Evolutionary conservation across 2,113 vertebrate species (phyloP).

Genomic region (Sebastes fasciatus): DNA sequence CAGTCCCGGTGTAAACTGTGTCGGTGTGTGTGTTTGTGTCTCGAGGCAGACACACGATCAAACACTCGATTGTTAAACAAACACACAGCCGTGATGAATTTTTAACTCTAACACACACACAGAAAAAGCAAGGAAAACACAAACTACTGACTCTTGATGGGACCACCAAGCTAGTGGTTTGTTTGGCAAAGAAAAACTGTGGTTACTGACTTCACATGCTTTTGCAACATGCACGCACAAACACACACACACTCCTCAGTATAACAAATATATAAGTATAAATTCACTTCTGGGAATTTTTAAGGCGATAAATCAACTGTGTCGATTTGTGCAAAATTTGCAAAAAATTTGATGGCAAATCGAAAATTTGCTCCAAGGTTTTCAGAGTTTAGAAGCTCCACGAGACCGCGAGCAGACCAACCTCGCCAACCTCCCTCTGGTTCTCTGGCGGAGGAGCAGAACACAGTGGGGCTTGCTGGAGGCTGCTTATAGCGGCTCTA

Average conservation of each 20-base stretch:
- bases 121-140: constrained; percentile 19
- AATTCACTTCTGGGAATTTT: too few species aligned
- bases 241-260: not conserved
- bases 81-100: constrained; percentile 45
- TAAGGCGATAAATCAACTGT: too few species aligned
- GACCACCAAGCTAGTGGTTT: constrained; percentile 48
- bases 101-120: constrained; percentile 31
- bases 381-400: too few species aligned
- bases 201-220: constrained; percentile 2
- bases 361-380: too few species aligned
- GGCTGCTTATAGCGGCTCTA: too few species aligned
- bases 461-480: too few species aligned
- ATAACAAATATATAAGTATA: too few species aligned
- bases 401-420: too few species aligned
- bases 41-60: constrained; percentile 12
- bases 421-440: too few species aligned
- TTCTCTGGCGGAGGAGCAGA: too few species aligned
- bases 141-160: constrained; percentile 4
- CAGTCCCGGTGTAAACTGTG: constrained; percentile 4
- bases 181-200: constrained; percentile 33
- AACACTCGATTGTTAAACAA: constrained; percentile 48
- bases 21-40: constrained; percentile 2
- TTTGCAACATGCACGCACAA: not conserved
- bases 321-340: too few species aligned
- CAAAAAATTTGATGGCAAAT: too few species aligned